These are phyloP conservation scores for Sesamia nonagrioides DNA, from an alignment of 1,140 invertebrate species.

Conservation along the genomic window DNA sequence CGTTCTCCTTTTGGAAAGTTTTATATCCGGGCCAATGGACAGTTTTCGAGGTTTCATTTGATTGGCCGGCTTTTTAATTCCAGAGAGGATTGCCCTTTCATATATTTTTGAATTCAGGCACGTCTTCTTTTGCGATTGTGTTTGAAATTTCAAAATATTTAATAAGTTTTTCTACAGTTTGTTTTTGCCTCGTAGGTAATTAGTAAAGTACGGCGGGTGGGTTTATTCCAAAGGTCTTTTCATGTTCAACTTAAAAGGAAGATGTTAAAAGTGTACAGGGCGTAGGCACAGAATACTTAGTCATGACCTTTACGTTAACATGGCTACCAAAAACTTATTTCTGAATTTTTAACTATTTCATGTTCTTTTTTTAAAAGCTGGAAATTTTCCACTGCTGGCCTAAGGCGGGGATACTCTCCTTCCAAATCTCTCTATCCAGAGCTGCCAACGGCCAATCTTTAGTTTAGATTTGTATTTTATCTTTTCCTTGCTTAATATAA, in stretches of 20 bases:
- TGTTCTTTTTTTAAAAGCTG: background rate
- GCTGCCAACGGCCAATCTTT: background rate
- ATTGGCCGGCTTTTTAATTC: constrained; percentile 24
- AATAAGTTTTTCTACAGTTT: background rate
- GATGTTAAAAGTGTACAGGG: background rate
- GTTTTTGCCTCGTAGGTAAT: background rate
- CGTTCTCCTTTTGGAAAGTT: constrained; percentile 17
- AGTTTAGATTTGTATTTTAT: background rate
- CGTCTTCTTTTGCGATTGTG: background rate
- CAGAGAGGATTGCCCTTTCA: background rate
- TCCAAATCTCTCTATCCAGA: too few relatives aligned
- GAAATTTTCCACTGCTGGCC: too few relatives aligned
- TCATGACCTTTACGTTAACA: background rate
- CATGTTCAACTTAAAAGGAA: background rate
- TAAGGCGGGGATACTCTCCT: too few relatives aligned
- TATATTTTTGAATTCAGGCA: background rate
- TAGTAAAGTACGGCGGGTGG: background rate
- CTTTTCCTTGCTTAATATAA: background rate
- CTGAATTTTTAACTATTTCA: constrained; percentile 5
- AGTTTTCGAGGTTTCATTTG: constrained; percentile 31
- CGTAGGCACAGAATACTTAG: background rate
- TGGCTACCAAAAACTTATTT: constrained; percentile 13
- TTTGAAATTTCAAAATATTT: background rate
- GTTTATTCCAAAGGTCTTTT: background rate
- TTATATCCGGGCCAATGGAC: background rate